Evolutionary conservation across 2,888 invertebrate genomes (phyloP).

Genomic region (Odontocolon sp.): DNA sequence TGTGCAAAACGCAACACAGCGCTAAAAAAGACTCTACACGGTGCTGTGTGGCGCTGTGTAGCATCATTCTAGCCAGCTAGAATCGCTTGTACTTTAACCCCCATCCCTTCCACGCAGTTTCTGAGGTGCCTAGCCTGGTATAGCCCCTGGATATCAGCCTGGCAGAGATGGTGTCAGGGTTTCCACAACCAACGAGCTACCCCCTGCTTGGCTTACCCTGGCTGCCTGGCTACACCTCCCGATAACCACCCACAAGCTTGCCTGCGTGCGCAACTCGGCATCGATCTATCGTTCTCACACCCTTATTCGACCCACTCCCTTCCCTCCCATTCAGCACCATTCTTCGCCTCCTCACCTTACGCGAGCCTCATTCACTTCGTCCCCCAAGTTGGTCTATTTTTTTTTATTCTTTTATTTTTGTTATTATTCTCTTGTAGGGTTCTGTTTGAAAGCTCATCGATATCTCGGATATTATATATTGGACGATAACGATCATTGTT

Average conservation of each 20-base stretch:
- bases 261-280: slow-evolving; percentile 74
- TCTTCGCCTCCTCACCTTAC: slow-evolving; percentile 10
- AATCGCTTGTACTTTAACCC: not conserved
- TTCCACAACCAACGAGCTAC: slow-evolving; percentile 42
- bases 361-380: no score
- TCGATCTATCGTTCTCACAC: slow-evolving; percentile 69
- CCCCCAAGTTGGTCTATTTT: no score
- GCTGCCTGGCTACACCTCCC: slow-evolving; percentile 57
- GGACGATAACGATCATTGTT: no score
- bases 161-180: slow-evolving; percentile 46
- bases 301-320: slow-evolving; percentile 39
- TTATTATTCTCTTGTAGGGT: not conserved
- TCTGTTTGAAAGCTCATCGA: no score
- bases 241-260: slow-evolving; percentile 62
- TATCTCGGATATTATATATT: no score
- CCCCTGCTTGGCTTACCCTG: slow-evolving; percentile 52
- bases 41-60: no score
- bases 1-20: no score
- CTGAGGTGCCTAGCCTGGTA: slow-evolving; percentile 28
- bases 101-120: not conserved
- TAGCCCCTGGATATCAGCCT: slow-evolving; percentile 56
- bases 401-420: not conserved
- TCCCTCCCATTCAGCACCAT: slow-evolving; percentile 17
- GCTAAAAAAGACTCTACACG: no score
- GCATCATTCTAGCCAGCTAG: not conserved